Percentiles rank a stretch among this genome's conserved stretches.
Evolutionary conservation across 2,888 invertebrate species (phyloP).

Genomic region (Hemistola chrysoprasaria): DNA sequence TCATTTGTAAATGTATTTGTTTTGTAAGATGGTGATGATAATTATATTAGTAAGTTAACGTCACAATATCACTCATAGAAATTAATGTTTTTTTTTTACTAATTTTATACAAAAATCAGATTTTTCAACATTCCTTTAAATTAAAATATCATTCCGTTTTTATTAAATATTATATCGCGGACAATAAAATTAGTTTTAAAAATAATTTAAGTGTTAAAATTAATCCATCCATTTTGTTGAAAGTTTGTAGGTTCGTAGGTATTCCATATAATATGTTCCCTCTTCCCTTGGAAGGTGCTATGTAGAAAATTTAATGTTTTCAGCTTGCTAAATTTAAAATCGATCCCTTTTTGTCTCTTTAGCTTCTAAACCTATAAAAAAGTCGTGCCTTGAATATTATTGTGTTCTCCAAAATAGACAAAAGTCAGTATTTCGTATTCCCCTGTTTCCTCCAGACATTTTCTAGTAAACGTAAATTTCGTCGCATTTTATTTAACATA

Average conservation of each 20-base stretch:
- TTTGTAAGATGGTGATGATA: no score
- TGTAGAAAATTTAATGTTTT: not conserved
- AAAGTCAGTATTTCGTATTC: no score
- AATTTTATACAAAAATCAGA: no score
- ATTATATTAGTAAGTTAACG: conserved; percentile 19
- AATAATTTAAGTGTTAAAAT: conserved; percentile 47
- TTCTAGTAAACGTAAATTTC: no score
- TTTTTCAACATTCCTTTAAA: conserved; percentile 2
- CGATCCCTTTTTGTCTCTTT: no score
- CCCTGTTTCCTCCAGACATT: no score
- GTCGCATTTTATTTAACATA: no score
- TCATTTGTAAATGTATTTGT: no score
- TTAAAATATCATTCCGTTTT: conserved; percentile 17
- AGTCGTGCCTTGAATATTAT: conserved; percentile 40
- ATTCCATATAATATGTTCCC: not conserved
- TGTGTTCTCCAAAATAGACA: conserved; percentile 1
- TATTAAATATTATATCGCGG: conserved; percentile 32
- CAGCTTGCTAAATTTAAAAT: no score
- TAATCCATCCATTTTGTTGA: conserved; percentile 50
- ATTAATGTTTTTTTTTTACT: no score
- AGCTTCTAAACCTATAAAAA: not conserved
- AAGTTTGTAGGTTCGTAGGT: conserved; percentile 18
- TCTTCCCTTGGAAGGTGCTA: conserved; percentile 4
- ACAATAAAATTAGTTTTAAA: conserved; percentile 52
- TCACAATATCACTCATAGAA: conserved; percentile 39